Percentiles rank a stretch among this genome's conserved stretches.
These are phyloP conservation scores for Bothrops jararaca DNA, from an alignment of 2,113 vertebrate species.

Conservation along the genomic window DNA sequence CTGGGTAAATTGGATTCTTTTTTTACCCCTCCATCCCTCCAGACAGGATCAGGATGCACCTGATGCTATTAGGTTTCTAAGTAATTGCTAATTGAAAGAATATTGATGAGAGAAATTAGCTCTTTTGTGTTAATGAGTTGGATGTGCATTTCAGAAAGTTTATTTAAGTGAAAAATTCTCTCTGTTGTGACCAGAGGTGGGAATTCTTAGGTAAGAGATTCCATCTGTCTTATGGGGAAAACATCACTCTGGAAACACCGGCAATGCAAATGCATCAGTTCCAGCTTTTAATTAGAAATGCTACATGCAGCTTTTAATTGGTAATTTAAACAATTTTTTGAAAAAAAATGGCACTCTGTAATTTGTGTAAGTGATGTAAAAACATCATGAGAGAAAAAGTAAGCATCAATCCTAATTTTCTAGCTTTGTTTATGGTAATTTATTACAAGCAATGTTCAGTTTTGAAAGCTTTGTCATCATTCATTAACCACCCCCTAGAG, in stretches of 20 bases:
- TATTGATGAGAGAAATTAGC: neutral
- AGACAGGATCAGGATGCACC: neutral
- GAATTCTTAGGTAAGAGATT: neutral
- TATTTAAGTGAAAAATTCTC: neutral
- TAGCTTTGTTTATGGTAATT: neutral
- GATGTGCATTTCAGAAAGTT: neutral
- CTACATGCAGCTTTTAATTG: neutral
- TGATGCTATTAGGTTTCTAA: neutral
- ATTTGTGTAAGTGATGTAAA: neutral
- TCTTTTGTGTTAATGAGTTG: neutral
- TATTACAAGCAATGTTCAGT: neutral
- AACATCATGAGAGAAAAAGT: neutral
- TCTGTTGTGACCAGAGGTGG: neutral
- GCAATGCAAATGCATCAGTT: neutral
- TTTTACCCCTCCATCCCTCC: neutral
- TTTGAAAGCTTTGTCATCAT: neutral
- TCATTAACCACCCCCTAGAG: neutral
- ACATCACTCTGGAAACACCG: neutral
- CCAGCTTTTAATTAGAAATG: neutral
- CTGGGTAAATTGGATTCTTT: neutral
- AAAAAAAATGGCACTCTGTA: neutral
- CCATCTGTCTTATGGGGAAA: neutral
- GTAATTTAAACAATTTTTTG: neutral
- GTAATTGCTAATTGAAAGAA: neutral
- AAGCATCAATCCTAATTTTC: neutral